Conservation (phyloP, 2,113 vertebrate genomes). For the Coptodon rendalli region DNA sequence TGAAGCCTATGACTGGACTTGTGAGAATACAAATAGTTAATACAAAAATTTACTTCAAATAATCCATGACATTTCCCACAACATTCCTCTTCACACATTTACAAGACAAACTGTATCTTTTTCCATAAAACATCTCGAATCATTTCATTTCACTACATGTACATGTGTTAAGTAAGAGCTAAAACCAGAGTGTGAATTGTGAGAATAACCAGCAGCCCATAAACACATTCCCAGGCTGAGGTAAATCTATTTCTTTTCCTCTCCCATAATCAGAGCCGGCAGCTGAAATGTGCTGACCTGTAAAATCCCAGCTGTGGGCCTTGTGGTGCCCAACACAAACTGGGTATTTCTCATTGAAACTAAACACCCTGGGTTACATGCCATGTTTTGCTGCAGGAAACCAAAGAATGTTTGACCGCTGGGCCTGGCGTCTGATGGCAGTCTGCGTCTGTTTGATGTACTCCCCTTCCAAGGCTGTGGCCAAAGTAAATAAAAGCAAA, state of each 20-base stretch:
- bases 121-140: neutral
- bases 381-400: conserved; percentile 79
- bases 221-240: conserved; percentile 22
- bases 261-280: conserved; percentile 6
- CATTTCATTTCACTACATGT: neutral
- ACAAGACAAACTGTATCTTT: neutral
- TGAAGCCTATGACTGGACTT: neutral
- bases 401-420: conserved; percentile 81
- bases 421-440: conserved; percentile 77
- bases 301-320: conserved; percentile 42
- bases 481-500: conserved; percentile 85
- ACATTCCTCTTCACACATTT: neutral
- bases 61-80: neutral
- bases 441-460: conserved; percentile 74
- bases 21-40: neutral
- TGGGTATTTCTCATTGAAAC: conserved; percentile 50
- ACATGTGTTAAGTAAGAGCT: neutral
- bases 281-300: conserved; percentile 58
- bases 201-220: neutral
- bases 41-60: neutral
- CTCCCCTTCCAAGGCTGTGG: conserved; percentile 73
- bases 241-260: conserved; percentile 17
- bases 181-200: neutral
- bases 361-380: conserved; percentile 14
- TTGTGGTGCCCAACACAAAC: conserved; percentile 27